Percentiles rank a stretch among this genome's conserved stretches.
These are phyloP conservation scores for Plecotus auritus DNA, from an alignment of 2,113 vertebrate species.

Conservation along the genomic window DNA sequence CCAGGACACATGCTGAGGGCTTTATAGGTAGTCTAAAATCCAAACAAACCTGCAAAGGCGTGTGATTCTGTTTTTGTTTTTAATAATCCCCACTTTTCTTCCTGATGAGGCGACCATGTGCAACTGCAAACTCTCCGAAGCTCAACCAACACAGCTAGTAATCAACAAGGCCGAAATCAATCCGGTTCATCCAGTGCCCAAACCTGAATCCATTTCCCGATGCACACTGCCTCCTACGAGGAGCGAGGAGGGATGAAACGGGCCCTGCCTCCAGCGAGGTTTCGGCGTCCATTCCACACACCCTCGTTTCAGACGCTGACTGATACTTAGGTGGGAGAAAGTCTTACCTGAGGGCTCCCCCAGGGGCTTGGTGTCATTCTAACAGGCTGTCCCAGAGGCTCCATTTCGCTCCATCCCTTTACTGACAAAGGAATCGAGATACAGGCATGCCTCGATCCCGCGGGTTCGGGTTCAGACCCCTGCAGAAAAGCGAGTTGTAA, in stretches of 20 bases:
- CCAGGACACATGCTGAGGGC: background rate
- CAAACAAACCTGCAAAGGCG: background rate
- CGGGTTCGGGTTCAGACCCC: background rate
- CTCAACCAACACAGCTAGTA: background rate
- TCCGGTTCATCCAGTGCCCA: background rate
- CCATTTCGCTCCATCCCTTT: slow-evolving; percentile 1
- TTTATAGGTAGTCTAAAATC: background rate
- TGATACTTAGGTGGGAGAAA: background rate
- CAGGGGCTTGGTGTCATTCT: background rate
- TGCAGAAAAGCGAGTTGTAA: background rate
- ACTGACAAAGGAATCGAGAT: background rate
- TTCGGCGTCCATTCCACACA: background rate
- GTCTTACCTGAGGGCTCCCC: background rate
- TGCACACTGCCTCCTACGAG: background rate
- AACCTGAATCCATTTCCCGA: background rate
- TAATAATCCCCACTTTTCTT: background rate
- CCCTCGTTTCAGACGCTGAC: background rate
- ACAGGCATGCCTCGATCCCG: background rate
- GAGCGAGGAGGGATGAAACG: background rate
- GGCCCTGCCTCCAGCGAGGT: background rate
- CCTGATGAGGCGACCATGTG: slow-evolving; percentile 1
- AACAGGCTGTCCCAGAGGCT: background rate
- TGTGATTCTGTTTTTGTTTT: background rate
- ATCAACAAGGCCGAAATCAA: background rate
- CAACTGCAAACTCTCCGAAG: background rate